These are phyloP conservation scores for Saturnia japonica DNA, from an alignment of 2,888 invertebrate genomes.

Conservation along the genomic window DNA sequence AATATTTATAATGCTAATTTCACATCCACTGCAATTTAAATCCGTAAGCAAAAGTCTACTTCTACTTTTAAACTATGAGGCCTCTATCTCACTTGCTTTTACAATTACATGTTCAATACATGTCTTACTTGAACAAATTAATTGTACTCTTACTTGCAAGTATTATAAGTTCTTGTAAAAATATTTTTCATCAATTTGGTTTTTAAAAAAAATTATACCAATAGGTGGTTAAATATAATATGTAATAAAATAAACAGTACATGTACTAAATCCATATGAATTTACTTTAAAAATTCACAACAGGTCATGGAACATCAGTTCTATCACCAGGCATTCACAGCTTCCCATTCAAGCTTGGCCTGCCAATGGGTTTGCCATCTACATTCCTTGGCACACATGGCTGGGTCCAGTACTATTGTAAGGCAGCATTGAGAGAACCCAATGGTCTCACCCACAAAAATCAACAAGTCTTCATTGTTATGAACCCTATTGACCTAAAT, in stretches of 20 bases:
- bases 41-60: neutral
- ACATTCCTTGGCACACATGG: slow-evolving; percentile 96
- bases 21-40: neutral
- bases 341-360: slow-evolving; percentile 95
- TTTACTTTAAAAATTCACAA: slow-evolving; percentile 15
- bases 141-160: too few species aligned
- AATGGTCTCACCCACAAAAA: slow-evolving; percentile 96
- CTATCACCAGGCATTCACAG: slow-evolving; percentile 96
- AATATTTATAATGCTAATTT: neutral
- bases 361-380: slow-evolving; percentile 94
- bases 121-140: too few species aligned
- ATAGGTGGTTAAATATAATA: too few species aligned
- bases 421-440: slow-evolving; percentile 93
- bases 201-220: too few species aligned
- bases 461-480: slow-evolving; percentile 98
- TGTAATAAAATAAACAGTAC: neutral
- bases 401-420: slow-evolving; percentile 97
- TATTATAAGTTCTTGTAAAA: too few species aligned
- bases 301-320: slow-evolving; percentile 91
- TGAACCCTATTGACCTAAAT: slow-evolving; percentile 97
- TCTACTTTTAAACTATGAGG: neutral
- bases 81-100: neutral
- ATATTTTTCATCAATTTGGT: too few species aligned
- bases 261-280: neutral
- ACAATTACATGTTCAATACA: neutral